Percentiles rank a stretch among this genome's conserved stretches.
phyloP scores from a whole-genome alignment of 2,797 vertebrate genomes.

The Margarornis squamiger region DNA sequence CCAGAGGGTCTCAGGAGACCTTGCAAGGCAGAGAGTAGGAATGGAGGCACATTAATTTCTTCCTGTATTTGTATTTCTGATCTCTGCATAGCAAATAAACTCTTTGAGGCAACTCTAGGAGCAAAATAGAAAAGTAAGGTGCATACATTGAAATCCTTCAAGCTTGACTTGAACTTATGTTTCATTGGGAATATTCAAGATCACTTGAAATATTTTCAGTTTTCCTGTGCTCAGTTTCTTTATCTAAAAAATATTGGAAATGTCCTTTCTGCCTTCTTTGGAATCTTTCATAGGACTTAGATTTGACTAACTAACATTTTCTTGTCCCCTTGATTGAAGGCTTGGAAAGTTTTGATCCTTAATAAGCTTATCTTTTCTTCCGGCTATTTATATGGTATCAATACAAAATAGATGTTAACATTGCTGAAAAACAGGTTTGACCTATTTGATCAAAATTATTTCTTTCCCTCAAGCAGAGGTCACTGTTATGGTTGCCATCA shows the following conservation, averaged over 20 bases:
- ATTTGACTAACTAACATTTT: not conserved
- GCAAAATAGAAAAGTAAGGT: not conserved
- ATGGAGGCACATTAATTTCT: not conserved
- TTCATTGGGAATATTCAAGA: not conserved
- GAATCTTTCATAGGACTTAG: not conserved
- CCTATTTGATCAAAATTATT: not conserved
- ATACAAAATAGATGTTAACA: not conserved
- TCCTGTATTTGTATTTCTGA: not conserved
- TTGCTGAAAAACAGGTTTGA: not conserved
- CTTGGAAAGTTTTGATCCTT: not conserved
- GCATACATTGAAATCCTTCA: not conserved
- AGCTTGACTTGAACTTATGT: not conserved
- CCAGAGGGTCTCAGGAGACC: not conserved
- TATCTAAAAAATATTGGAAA: not conserved
- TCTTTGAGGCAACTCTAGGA: not conserved
- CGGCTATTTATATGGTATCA: not conserved
- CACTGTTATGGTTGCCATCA: not conserved
- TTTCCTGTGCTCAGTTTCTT: not conserved
- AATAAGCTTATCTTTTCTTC: not conserved
- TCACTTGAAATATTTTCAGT: not conserved
- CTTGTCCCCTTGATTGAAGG: not conserved
- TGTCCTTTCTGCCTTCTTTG: not conserved
- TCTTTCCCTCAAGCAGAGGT: slow-evolving; percentile 1
- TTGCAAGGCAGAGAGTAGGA: not conserved
- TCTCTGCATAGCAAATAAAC: not conserved